These are phyloP conservation scores for Dipus sagitta DNA, from an alignment of 2,797 vertebrate genomes.

Conservation along the genomic window DNA sequence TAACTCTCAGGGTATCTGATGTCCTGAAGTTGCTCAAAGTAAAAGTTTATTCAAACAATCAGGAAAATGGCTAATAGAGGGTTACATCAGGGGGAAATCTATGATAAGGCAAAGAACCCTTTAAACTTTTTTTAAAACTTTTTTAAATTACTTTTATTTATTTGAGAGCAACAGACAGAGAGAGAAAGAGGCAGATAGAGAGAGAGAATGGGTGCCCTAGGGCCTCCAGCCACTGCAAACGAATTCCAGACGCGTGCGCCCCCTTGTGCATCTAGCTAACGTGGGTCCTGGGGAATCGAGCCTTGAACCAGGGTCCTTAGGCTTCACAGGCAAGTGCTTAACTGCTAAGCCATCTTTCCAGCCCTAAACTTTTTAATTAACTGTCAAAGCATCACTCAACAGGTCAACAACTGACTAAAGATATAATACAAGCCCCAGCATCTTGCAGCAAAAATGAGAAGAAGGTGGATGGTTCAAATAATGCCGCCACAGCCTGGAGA, in stretches of 20 bases:
- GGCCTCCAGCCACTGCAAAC: no score
- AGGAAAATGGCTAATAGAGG: neutral
- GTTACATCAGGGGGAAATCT: neutral
- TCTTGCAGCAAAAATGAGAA: neutral
- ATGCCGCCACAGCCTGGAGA: neutral
- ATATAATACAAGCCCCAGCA: neutral
- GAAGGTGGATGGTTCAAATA: neutral
- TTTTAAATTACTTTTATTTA: no score
- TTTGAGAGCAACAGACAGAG: no score
- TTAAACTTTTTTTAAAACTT: neutral
- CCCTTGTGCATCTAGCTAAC: no score
- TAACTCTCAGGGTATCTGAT: neutral
- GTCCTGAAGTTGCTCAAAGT: neutral
- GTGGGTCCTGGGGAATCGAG: no score
- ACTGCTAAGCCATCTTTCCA: no score
- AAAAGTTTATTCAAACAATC: conserved; percentile 25
- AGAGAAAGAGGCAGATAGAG: no score
- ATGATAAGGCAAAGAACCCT: conserved; percentile 4
- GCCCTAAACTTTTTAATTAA: no score
- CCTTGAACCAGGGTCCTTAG: no score
- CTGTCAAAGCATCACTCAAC: neutral
- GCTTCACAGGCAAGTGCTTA: no score
- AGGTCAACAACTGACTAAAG: neutral
- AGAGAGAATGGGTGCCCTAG: no score
- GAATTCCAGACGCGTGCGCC: no score